These are phyloP conservation scores for Ptilonorhynchus violaceus DNA, from an alignment of 2,113 vertebrate species.

Conservation along the genomic window DNA sequence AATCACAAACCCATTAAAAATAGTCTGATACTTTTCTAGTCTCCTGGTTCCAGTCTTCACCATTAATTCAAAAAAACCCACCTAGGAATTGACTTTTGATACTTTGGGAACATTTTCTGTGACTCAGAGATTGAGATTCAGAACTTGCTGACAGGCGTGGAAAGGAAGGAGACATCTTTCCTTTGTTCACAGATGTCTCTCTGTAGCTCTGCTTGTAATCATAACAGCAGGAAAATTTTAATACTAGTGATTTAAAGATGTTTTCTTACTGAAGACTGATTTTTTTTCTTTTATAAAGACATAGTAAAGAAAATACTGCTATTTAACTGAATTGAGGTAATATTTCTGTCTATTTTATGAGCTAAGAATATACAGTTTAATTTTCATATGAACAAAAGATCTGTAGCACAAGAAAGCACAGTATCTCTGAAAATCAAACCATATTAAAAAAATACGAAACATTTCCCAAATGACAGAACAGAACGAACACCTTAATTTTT, in stretches of 20 bases:
- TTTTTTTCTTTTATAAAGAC: neutral
- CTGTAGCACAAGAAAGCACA: neutral
- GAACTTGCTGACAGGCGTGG: neutral
- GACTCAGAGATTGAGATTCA: neutral
- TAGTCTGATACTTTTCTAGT: neutral
- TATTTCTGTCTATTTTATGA: constrained; percentile 11
- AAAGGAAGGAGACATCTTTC: neutral
- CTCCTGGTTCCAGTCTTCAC: neutral
- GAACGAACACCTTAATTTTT: neutral
- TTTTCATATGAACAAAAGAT: neutral
- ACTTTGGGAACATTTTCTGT: neutral
- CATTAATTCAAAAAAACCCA: neutral
- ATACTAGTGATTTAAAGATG: neutral
- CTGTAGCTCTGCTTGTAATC: neutral
- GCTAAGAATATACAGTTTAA: neutral
- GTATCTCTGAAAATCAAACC: neutral
- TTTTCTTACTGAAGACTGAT: neutral
- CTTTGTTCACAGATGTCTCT: neutral
- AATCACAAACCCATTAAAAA: neutral
- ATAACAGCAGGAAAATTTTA: neutral
- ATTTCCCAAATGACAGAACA: neutral
- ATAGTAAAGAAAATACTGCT: neutral
- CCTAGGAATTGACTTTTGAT: neutral
- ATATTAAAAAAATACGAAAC: neutral
- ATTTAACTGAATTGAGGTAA: neutral